Evolutionary conservation across 92 coral and sea anemone species (phyloP), one percentile per base, ranked within the genome.

Genomic region (Palythoa caribaeorum): DNA sequence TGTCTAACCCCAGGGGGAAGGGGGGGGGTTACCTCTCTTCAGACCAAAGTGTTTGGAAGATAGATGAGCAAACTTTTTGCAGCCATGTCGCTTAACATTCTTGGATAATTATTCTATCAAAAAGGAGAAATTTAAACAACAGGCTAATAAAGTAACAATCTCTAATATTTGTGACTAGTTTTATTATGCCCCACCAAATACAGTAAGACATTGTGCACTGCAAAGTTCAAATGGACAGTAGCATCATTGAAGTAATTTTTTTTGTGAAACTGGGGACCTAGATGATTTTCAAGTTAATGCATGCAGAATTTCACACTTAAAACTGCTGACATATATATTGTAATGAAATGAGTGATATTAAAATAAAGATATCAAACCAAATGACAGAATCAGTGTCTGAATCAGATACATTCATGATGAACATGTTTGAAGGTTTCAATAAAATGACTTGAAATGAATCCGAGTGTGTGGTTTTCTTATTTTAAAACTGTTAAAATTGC

Each of bases 401-500:
- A 48, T 11, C 66, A 65, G 47, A 19, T 40, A 39, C 59, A 44
- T 80, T 37, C 59, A 38, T 20, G 47, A 21, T 53, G 13, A 19
- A 60, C 39, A 40, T 63, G 36, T 36, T 63, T 44, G 70, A 80
- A 66, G 11, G 57, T 66, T 81, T 66, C 86, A 81, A 81, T 81
- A 81, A 81, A 81, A 40, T 17, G 47, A 40, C 20, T 81, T 81
- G 86, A 81, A 81, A 81, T 65, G 62, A 35, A 81, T 66, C 73
- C 21, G 86, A 81, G 40, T 69, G 86, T 81, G 86, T 81, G 86
- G 86, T 81, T 68, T 70, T 81, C 12, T 81, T 81, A 44, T 62
- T 16, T 28, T 28, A 28, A 28, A 79, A 60, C 72, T 19, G 40
- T 68, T 62, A 15, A 79, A 35, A 44, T 7, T 66, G 28, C 19